Conservation (phyloP, 2,888 invertebrate species). For the Scaptomyza polygonia region DNA sequence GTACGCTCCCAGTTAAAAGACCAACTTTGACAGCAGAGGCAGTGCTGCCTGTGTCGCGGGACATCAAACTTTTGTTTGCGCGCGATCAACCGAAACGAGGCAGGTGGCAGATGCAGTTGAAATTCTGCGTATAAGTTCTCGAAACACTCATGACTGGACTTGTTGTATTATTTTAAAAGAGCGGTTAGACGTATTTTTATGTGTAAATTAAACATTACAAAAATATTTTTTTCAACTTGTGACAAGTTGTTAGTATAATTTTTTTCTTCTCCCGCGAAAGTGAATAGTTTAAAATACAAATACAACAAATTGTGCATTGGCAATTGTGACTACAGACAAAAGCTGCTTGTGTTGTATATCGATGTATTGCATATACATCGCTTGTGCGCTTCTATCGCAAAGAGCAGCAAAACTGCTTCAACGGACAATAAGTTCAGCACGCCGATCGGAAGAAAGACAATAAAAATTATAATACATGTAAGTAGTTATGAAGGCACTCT, state of each 20-base stretch:
- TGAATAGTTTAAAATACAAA: constrained; percentile 1
- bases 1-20: constrained; percentile 9
- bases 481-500: not conserved
- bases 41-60: constrained; percentile 22
- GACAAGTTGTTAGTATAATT: too few species aligned
- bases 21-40: constrained; percentile 38
- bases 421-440: not conserved
- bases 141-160: not conserved
- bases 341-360: constrained; percentile 16
- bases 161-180: not conserved
- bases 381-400: not conserved
- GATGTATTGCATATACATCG: constrained; percentile 1
- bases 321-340: not conserved
- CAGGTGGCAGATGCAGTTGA: constrained; percentile 21
- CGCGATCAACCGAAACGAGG: constrained; percentile 32
- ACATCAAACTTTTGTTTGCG: constrained; percentile 1
- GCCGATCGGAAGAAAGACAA: not conserved
- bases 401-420: not conserved
- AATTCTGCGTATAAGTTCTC: not conserved
- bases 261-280: not conserved
- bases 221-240: not conserved
- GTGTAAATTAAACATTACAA: not conserved
- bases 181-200: not conserved
- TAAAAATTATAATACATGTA: not conserved
- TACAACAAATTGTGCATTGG: not conserved